Evolutionary conservation across 2,113 vertebrate species (phyloP), one percentile per base, ranked within the genome.

Genomic region (Casuarius casuarius): DNA sequence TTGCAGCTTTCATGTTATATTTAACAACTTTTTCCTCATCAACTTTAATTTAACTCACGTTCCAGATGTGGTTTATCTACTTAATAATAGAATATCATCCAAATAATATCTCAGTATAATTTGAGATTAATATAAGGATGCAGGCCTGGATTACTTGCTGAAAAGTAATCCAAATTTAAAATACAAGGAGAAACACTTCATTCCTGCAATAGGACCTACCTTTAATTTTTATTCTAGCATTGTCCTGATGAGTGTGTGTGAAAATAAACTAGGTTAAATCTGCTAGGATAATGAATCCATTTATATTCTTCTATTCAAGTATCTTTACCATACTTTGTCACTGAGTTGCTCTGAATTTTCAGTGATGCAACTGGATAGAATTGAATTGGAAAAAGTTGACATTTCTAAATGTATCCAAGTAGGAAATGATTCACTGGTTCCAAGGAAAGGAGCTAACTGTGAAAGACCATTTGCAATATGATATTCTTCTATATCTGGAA

Each of bases 391-490:
- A 97, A 95, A 97, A 89, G 44, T 11, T 95, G 94, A 71, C 84
- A 85, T 97, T 97, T 97, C 89, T 73, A 83, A 89, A 83, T 0
- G 2, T 85, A 87, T 71, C 77, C 71, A 54, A 95, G 70, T 92
- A 92, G 95, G 94, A 97, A 96, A 94, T 94, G 95, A 96, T 73
- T 97, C 95, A 90, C 63, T 80, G 22, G 26, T 94, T 97, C 91
- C 91, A 91, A 94, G 49, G 78, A 95, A 63, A 12, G 7, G 62
- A 89, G 92, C 94, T 96, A 97, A 92, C 67, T 70, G 71, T 91
- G 88, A 92, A 95, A 85, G 94, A 97, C 92, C 49, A 61, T 90
- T 95, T 91, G 81, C 65, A 95, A 94, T 44, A 59, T 12, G 87
- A 97, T 92, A 89, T 15, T 56, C n/a, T 73, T 15, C 51, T 73